Evolutionary conservation across 2,797 vertebrate species (phyloP), one percentile per base, ranked within the genome.

Genomic region (Aplochiton taeniatus): DNA sequence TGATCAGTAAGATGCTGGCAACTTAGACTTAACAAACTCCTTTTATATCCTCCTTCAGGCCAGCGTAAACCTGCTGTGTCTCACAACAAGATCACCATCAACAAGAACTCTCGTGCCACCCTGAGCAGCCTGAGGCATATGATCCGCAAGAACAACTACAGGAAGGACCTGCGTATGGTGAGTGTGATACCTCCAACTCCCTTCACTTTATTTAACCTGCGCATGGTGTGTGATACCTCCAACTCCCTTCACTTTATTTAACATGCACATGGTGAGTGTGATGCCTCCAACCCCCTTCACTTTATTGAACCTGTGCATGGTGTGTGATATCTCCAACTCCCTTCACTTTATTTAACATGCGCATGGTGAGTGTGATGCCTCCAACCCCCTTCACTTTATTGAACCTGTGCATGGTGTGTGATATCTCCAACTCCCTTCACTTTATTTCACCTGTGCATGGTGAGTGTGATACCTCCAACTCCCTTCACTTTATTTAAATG

Each of bases 361-460:
- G 95, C 74, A 96, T 96, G 96, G 95, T 95, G 77, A 84, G 92
- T 6, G n/a, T 19, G 1, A 9, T 41, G 11, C 11, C 4, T 19
- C 46, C n/a, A 12, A n/a, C 17, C n/a, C 11, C 51, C 14, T 57
- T 11, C 12, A 7, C 51, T 9, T 10, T n/a, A 11, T 51, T 16
- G 14, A 14, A 13, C 0, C 9, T 60, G 17, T n/a, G n/a, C n/a
- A n/a, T n/a, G n/a, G n/a, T n/a, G n/a, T n/a, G n/a, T n/a, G n/a
- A n/a, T n/a, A n/a, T n/a, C n/a, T n/a, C n/a, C n/a, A n/a, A n/a
- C n/a, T n/a, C n/a, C n/a, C n/a, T n/a, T n/a, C n/a, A n/a, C n/a
- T n/a, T n/a, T n/a, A n/a, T n/a, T n/a, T n/a, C n/a, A 96, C 58
- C 90, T 98, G 74, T 92, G 95, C 74, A 96, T 96, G 96, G 95